Percentiles rank a stretch among this genome's conserved stretches.
Evolutionary conservation across 2,888 invertebrate species (phyloP).

Genomic region (Pasiphila rectangulata): DNA sequence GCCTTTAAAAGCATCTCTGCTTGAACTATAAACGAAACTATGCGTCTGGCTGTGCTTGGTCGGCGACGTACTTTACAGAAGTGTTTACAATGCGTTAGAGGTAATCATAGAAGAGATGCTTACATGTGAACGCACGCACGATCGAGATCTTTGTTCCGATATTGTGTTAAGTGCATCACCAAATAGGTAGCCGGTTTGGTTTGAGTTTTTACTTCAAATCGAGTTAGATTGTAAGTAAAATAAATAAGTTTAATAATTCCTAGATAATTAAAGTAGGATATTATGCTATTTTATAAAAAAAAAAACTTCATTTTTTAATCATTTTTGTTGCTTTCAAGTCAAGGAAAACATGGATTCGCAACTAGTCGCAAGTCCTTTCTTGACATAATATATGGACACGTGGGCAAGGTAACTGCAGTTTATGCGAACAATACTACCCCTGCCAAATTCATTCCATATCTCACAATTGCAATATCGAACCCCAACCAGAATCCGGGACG

Average conservation of each 20-base stretch:
- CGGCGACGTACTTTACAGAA: conserved; percentile 16
- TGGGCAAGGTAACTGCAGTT: no score
- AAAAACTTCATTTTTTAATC: no score
- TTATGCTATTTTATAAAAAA: no score
- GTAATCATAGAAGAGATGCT: conserved; percentile 62
- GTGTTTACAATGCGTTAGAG: conserved; percentile 69
- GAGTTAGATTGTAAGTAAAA: not conserved
- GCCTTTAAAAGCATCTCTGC: conserved; percentile 51
- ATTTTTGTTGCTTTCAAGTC: no score
- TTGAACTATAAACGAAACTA: not conserved
- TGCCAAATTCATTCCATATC: conserved; percentile 33
- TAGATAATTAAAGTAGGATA: no score
- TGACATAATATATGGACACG: no score
- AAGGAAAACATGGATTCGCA: no score
- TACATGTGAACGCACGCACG: conserved; percentile 50
- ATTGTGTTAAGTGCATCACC: conserved; percentile 37
- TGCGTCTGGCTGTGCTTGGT: no score
- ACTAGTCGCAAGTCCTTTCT: no score
- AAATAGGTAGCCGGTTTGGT: conserved; percentile 28
- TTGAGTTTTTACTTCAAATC: conserved; percentile 5
- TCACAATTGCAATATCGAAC: conserved; percentile 44
- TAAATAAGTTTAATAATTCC: no score
- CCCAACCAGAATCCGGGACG: conserved; percentile 43
- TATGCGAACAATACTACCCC: conserved; percentile 25
- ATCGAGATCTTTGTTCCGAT: conserved; percentile 41